Percentiles rank a stretch among this genome's conserved stretches.
Evolutionary conservation across 2,797 vertebrate genomes (phyloP).

Genomic region (Phalloptychus januarius): DNA sequence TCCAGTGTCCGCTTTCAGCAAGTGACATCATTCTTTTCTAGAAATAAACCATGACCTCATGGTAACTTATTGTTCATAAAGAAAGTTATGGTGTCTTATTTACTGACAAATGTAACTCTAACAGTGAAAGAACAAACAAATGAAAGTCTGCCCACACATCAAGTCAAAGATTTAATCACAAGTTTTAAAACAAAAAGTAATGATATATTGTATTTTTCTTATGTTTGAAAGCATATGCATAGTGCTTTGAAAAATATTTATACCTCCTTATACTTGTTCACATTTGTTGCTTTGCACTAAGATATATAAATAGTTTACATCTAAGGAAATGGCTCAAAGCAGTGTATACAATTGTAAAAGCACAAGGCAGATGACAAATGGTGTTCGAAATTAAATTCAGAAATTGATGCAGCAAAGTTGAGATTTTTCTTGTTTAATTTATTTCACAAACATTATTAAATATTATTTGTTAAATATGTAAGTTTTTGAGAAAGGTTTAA

Average conservation of each 20-base stretch:
- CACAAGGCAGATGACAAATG: neutral
- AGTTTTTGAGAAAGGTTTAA: neutral
- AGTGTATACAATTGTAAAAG: neutral
- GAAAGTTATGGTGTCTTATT: constrained; percentile 25
- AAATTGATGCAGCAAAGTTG: neutral
- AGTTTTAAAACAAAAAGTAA: neutral
- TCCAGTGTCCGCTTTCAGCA: constrained; percentile 66
- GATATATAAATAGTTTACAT: too few relatives aligned
- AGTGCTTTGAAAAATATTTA: neutral
- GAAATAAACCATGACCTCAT: constrained; percentile 74
- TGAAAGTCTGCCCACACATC: neutral
- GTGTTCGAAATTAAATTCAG: neutral
- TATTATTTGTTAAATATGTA: neutral
- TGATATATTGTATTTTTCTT: neutral
- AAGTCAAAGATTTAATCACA: neutral
- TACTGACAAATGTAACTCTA: neutral
- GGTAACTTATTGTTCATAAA: constrained; percentile 43
- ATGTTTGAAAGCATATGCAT: neutral
- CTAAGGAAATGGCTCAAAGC: too few relatives aligned
- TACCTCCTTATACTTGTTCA: neutral
- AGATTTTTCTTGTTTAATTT: neutral
- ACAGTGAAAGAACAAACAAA: neutral
- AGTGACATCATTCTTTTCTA: constrained; percentile 69
- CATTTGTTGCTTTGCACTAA: neutral
- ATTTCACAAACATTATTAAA: neutral